Conservation (phyloP, 2,888 invertebrate species). For the Drosophila acutilabella region DNA sequence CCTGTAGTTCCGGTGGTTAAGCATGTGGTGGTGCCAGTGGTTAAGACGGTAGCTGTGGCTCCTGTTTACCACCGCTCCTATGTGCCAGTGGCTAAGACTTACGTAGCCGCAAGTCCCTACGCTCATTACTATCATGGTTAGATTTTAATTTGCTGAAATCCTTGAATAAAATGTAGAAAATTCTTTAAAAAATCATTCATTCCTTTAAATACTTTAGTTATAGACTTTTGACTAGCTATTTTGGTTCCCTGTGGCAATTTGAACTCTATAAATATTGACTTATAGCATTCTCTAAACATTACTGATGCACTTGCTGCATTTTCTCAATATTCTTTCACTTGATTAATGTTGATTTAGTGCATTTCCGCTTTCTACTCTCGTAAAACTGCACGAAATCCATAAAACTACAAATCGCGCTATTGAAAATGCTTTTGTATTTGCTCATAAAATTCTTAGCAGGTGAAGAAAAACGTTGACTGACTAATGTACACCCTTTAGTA, state of each 20-base stretch:
- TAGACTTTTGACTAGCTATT: not conserved
- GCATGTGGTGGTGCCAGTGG: slow-evolving; percentile 30
- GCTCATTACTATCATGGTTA: slow-evolving; percentile 28
- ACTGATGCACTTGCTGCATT: not conserved
- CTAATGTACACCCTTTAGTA: slow-evolving; percentile 4
- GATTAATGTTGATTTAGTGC: slow-evolving; percentile 15
- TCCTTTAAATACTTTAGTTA: too few species aligned
- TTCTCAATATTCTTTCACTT: not conserved
- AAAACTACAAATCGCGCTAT: slow-evolving; percentile 1
- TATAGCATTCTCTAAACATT: not conserved
- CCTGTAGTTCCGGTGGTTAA: slow-evolving; percentile 27
- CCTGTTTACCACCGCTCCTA: slow-evolving; percentile 30
- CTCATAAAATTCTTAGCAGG: slow-evolving; percentile 22
- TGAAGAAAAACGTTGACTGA: not conserved
- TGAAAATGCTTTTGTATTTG: slow-evolving; percentile 13
- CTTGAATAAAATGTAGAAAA: not conserved
- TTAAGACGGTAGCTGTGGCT: slow-evolving; percentile 43
- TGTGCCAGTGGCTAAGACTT: slow-evolving; percentile 29
- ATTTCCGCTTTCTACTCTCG: not conserved
- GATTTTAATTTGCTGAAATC: too few species aligned
- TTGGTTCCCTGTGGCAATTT: not conserved
- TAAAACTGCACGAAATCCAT: slow-evolving; percentile 7
- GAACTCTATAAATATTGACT: slow-evolving; percentile 4
- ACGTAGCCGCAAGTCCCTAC: slow-evolving; percentile 9
- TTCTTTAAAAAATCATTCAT: not conserved